These are phyloP conservation scores for Pedetes capensis DNA, from an alignment of 2,113 vertebrate genomes.

Conservation along the genomic window DNA sequence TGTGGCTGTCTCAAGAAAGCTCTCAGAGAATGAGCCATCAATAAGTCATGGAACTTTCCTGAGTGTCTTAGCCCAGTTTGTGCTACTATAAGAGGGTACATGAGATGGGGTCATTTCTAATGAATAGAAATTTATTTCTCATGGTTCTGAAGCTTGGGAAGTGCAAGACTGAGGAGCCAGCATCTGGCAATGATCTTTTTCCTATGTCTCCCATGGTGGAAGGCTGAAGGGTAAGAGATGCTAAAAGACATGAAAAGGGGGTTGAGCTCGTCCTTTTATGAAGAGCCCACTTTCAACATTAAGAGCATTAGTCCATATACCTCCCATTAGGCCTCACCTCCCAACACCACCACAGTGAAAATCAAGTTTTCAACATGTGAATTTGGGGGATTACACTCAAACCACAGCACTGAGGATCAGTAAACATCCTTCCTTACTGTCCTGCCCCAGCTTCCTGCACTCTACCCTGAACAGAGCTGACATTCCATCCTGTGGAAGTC, in stretches of 20 bases:
- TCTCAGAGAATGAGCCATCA: background rate
- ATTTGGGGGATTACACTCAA: background rate
- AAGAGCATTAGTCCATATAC: background rate
- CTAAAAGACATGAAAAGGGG: background rate
- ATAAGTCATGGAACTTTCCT: background rate
- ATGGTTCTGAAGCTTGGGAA: background rate
- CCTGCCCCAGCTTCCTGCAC: background rate
- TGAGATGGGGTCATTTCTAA: background rate
- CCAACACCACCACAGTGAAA: background rate
- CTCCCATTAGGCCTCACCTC: background rate
- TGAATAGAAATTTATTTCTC: background rate
- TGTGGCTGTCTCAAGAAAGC: background rate
- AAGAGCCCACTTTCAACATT: background rate
- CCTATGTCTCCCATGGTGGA: too few relatives aligned
- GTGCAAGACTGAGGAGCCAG: too few relatives aligned
- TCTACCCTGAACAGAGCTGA: background rate
- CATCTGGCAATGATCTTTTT: background rate
- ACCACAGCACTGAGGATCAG: background rate
- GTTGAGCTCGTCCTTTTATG: background rate
- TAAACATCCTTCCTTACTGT: fast-evolving
- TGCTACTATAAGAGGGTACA: background rate
- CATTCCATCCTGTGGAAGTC: background rate
- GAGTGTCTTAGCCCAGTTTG: background rate
- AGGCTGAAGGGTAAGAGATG: background rate
- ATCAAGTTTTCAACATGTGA: background rate